Conservation (phyloP, 1,140 invertebrate species). For the Physella acuta region DNA sequence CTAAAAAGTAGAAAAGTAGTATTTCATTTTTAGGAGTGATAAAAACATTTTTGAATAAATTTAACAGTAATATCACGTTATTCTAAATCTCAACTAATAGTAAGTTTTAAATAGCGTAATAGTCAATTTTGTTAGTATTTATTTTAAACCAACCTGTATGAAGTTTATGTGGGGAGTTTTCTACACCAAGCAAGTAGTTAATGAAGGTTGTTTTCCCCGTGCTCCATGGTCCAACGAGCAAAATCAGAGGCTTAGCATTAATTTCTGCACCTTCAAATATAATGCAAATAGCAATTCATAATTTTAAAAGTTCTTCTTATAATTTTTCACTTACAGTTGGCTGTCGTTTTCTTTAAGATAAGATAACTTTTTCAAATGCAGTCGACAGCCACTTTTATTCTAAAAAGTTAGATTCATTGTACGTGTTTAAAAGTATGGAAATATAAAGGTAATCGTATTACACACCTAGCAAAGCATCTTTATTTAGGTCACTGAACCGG, state of each 20-base stretch:
- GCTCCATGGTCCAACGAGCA: constrained; percentile 94
- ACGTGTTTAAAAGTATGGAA: too few relatives aligned
- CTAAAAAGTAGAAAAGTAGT: constrained; percentile 65
- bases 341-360: too few relatives aligned
- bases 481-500: constrained; percentile 89
- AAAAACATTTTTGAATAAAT: too few relatives aligned
- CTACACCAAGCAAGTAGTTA: constrained; percentile 82
- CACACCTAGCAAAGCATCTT: constrained; percentile 81
- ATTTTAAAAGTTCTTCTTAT: too few relatives aligned
- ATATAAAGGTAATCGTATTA: too few relatives aligned
- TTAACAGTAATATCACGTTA: neutral
- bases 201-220: constrained; percentile 92
- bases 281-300: too few relatives aligned
- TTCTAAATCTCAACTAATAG: neutral
- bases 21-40: too few relatives aligned
- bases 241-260: constrained; percentile 87
- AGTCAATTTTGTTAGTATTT: neutral
- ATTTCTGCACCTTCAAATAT: constrained; percentile 83
- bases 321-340: too few relatives aligned
- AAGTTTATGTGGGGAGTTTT: constrained; percentile 27
- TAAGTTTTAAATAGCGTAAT: neutral
- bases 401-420: too few relatives aligned
- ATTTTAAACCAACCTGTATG: constrained; percentile 37
- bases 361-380: too few relatives aligned
- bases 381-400: too few relatives aligned